Evolutionary conservation across 2,113 vertebrate genomes (phyloP), one percentile per base, ranked within the genome.

Genomic region (Lepus timidus): DNA sequence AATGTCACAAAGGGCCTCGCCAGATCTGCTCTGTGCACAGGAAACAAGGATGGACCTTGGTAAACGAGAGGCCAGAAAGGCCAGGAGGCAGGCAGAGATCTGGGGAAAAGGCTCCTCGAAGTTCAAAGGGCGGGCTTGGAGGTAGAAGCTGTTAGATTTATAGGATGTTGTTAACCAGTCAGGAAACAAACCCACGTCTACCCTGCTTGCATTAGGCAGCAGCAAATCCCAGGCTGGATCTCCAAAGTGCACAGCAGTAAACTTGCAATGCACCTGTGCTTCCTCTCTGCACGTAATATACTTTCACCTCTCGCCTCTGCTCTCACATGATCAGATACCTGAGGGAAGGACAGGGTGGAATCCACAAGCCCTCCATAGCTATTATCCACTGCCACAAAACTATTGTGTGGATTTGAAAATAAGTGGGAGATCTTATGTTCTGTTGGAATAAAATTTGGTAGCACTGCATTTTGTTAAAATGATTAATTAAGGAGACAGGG

Each of bases 1-100:
- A 71, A 64, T 0, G 29, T 0, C 8, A 7, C 44, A 16, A 0
- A 0, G 36, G 27, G 6, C 36, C 51, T 19, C 7, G 2, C 14
- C 8, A 65, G 65, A 44, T 6, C 33, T 67, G 29, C 51, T 29
- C 13, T 58, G 13, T 74, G 33, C 25, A 25, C 6, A 19, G 73
- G 49, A 92, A 64, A 52, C 27, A 33, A 81, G 22, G 25, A 27
- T 12, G 7, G 2, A 76, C 7, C 11, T 11, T 17, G n/a, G 49
- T 4, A 49, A 80, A 27, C 9, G 20, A 61, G 11, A 71, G 68
- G 51, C 39, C 1, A 65, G 73, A 51, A 44, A n/a, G 1, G 10
- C 2, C 10, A 19, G n/a, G 23, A 13, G 49, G 74, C 44, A 65
- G 33, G 51, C 29, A 92, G 81, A 51, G 71, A 82, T 25, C 4